Evolutionary conservation across 2,113 vertebrate genomes (phyloP).

Genomic region (Conger conger): DNA sequence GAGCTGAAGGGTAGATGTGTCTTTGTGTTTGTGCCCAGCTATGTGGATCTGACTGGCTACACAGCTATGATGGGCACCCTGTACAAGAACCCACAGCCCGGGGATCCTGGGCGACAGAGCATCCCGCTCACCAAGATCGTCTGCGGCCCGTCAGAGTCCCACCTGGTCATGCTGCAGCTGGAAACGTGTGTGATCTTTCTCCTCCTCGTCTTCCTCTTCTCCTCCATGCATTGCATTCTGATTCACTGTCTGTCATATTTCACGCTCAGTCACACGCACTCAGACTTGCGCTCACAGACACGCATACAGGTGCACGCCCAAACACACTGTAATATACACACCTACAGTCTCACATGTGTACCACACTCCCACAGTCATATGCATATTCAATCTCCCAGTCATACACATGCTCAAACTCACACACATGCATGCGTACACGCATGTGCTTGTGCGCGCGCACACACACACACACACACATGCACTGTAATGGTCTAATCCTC

Average conservation of each 20-base stretch:
- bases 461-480: neutral
- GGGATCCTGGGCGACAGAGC: constrained; percentile 76
- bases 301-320: neutral
- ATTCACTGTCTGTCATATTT: neutral
- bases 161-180: constrained; percentile 90
- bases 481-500: neutral
- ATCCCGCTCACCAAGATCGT: constrained; percentile 78
- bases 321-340: neutral
- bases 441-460: too few relatives aligned
- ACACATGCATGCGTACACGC: neutral
- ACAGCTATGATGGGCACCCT: constrained; percentile 85
- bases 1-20: neutral
- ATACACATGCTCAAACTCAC: too few relatives aligned
- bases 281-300: too few relatives aligned
- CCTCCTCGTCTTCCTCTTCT: neutral
- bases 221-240: neutral
- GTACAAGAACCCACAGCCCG: constrained; percentile 75
- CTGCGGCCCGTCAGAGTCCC: constrained; percentile 87
- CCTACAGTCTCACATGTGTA: neutral
- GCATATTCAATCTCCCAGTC: too few relatives aligned
- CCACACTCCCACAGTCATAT: neutral
- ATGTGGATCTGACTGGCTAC: constrained; percentile 79
- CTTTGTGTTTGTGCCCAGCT: constrained; percentile 59
- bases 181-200: constrained; percentile 65
- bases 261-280: too few relatives aligned